A percentile compares a stretch with the other conserved stretches of the same genome.
These are phyloP conservation scores for Nowickia ferox DNA, from an alignment of 2,888 invertebrate genomes.

Conservation along the genomic window DNA sequence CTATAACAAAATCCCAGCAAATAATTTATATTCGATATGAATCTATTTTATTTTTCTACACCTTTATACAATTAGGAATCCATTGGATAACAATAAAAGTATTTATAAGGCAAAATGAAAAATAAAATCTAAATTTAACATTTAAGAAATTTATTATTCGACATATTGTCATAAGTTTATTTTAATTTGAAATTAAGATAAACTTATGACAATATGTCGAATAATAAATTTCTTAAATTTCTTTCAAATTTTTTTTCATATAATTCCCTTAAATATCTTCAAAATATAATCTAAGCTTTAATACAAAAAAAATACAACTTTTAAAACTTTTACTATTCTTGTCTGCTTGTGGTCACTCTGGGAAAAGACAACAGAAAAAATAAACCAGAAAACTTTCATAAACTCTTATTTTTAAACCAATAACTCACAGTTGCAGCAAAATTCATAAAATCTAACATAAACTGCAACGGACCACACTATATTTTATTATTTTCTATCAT, in stretches of 20 bases:
- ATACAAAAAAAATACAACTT: neutral
- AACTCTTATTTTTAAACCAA: conserved; percentile 40
- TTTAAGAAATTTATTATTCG: too few species aligned
- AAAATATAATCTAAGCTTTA: neutral
- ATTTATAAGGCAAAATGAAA: too few species aligned
- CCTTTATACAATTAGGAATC: too few species aligned
- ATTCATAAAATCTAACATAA: conserved; percentile 27
- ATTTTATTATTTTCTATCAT: conserved; percentile 29
- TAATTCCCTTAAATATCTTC: neutral
- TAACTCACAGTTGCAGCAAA: conserved; percentile 29
- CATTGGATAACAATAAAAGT: too few species aligned
- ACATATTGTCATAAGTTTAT: too few species aligned
- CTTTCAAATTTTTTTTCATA: neutral
- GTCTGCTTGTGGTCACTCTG: conserved; percentile 37
- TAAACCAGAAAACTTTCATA: conserved; percentile 2
- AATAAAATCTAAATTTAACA: too few species aligned
- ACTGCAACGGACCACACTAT: conserved; percentile 49
- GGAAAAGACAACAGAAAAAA: neutral
- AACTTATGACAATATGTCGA: too few species aligned
- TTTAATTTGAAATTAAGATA: too few species aligned
- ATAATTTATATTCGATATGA: too few species aligned
- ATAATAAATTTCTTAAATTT: too few species aligned
- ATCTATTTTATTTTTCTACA: too few species aligned
- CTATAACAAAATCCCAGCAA: too few species aligned
- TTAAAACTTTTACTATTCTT: conserved; percentile 6